Conservation (phyloP, 2,888 invertebrate species). For the Adineta ricciae region DNA sequence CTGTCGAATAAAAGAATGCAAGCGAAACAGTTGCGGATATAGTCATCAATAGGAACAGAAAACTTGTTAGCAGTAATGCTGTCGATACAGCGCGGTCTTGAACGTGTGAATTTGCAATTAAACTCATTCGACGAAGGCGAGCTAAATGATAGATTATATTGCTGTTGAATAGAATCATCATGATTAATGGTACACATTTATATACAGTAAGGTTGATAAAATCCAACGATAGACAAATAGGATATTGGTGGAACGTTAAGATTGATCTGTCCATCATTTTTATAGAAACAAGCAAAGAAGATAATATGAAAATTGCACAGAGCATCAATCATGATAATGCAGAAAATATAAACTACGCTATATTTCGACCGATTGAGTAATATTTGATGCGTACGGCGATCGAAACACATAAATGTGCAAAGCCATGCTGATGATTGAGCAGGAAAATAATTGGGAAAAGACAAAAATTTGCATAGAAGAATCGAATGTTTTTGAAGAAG, state of each 20-base stretch:
- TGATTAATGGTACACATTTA: no score
- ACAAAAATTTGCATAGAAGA: neutral
- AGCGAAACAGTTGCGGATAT: no score
- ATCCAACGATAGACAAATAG: neutral
- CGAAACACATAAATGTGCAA: neutral
- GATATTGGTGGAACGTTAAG: neutral
- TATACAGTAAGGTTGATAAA: neutral
- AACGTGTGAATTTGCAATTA: no score
- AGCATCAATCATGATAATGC: neutral
- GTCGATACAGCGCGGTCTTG: no score
- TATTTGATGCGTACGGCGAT: neutral
- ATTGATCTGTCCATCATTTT: neutral
- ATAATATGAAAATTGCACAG: neutral
- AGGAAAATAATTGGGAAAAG: neutral
- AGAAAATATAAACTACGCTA: neutral
- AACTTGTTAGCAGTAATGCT: no score
- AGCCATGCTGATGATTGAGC: neutral
- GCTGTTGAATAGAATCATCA: no score
- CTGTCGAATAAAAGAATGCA: no score
- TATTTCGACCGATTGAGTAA: neutral
- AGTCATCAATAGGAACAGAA: no score
- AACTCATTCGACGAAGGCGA: no score
- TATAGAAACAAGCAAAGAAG: neutral
- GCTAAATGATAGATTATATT: no score
- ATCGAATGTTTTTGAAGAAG: neutral